These are phyloP conservation scores for Neoniphon sammara DNA, from an alignment of 2,797 vertebrate species.

Conservation along the genomic window DNA sequence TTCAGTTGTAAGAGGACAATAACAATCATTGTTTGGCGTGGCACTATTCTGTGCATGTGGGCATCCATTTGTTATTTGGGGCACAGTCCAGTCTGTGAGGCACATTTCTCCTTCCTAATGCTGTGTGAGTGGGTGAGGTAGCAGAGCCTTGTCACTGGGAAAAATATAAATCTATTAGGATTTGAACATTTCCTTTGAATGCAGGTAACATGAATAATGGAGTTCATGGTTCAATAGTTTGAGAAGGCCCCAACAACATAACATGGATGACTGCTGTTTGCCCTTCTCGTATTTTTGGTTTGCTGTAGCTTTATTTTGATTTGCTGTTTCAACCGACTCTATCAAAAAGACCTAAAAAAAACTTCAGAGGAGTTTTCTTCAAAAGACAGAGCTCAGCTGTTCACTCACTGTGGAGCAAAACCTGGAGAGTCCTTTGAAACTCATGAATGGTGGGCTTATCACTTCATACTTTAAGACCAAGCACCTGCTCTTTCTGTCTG, in stretches of 20 bases:
- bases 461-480: too few relatives aligned
- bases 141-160: not conserved
- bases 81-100: not conserved
- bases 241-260: not conserved
- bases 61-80: constrained; percentile 11
- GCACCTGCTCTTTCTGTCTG: too few relatives aligned
- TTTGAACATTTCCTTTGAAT: not conserved
- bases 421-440: too few relatives aligned
- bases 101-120: constrained; percentile 10
- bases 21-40: constrained; percentile 28
- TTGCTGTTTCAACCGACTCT: not conserved
- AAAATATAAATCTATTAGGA: not conserved
- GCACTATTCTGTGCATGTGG: constrained; percentile 18
- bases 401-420: too few relatives aligned
- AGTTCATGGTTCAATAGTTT: not conserved
- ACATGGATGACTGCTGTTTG: not conserved
- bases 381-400: too few relatives aligned
- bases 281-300: not conserved
- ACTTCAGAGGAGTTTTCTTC: not conserved
- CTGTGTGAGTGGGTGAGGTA: not conserved
- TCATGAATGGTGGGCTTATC: too few relatives aligned
- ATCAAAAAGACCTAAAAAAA: too few relatives aligned
- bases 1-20: constrained; percentile 32
- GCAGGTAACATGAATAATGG: not conserved
- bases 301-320: not conserved